phyloP scores from a whole-genome alignment of 2,113 vertebrate genomes.

The Tychaedon coryphoeus region DNA sequence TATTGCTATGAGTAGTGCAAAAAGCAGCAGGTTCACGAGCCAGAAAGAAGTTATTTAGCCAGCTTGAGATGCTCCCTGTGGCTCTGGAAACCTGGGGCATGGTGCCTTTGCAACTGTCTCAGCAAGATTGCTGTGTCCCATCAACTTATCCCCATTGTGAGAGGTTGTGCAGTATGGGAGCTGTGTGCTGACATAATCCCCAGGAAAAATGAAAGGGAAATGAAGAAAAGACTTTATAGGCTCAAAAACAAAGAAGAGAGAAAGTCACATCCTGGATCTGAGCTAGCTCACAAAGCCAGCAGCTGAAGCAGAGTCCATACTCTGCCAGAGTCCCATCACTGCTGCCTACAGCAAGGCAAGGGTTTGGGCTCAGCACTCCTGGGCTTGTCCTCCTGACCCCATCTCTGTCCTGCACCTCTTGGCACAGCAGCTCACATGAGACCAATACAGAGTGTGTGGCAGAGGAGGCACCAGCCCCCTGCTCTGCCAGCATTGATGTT shows the following conservation, averaged over 20 bases:
- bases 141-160: not conserved
- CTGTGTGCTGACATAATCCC: not conserved
- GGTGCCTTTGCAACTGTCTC: not conserved
- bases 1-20: not conserved
- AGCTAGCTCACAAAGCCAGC: not conserved
- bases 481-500: not conserved
- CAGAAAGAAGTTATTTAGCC: not conserved
- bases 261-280: not conserved
- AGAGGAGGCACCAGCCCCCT: not conserved
- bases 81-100: not conserved
- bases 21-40: not conserved
- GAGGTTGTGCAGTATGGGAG: not conserved
- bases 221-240: not conserved
- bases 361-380: not conserved
- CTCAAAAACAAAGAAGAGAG: not conserved
- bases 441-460: not conserved
- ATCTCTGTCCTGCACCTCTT: not conserved
- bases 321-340: fast-evolving
- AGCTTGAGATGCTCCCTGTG: not conserved
- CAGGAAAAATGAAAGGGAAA: not conserved
- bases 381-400: not conserved
- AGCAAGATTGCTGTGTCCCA: fast-evolving
- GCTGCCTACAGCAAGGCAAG: not conserved
- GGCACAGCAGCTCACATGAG: fast-evolving
- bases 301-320: not conserved